Conservation (phyloP, 2,888 invertebrate genomes). For the Cantharis nigra region DNA sequence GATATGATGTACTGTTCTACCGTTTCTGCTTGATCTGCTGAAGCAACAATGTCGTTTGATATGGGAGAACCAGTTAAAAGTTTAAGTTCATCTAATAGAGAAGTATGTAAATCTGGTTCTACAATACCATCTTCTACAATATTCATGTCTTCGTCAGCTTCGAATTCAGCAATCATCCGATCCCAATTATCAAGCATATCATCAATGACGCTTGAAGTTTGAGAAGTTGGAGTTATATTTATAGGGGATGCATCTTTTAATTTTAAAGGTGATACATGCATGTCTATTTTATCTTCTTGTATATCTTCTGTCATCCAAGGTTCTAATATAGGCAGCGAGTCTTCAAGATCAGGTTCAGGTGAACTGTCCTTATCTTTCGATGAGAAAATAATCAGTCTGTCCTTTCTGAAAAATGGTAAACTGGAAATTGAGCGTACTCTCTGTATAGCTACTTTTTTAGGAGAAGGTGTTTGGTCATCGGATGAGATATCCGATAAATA, state of each 20-base stretch:
- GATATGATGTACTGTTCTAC: too few species aligned
- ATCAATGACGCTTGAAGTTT: neutral
- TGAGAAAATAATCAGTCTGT: too few species aligned
- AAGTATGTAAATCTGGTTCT: neutral
- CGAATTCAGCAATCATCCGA: neutral
- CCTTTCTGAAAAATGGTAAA: too few species aligned
- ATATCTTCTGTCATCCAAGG: neutral
- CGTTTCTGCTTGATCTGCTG: too few species aligned
- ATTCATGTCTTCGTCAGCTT: constrained; percentile 10
- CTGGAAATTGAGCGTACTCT: too few species aligned
- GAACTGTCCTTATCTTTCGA: too few species aligned
- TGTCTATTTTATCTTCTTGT: neutral
- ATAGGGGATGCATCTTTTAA: too few species aligned
- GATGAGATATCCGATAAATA: too few species aligned
- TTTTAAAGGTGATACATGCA: too few species aligned
- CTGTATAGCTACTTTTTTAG: too few species aligned
- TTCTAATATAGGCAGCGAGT: neutral
- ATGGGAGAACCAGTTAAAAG: constrained; percentile 14
- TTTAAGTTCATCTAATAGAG: neutral
- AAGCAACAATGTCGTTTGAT: constrained; percentile 31
- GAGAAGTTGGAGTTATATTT: neutral
- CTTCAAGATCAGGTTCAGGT: too few species aligned
- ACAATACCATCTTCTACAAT: neutral
- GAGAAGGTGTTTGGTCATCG: too few species aligned
- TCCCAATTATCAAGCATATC: neutral